Evolutionary conservation across 1,140 invertebrate species (phyloP).

Genomic region (Brachionus koreanus): DNA sequence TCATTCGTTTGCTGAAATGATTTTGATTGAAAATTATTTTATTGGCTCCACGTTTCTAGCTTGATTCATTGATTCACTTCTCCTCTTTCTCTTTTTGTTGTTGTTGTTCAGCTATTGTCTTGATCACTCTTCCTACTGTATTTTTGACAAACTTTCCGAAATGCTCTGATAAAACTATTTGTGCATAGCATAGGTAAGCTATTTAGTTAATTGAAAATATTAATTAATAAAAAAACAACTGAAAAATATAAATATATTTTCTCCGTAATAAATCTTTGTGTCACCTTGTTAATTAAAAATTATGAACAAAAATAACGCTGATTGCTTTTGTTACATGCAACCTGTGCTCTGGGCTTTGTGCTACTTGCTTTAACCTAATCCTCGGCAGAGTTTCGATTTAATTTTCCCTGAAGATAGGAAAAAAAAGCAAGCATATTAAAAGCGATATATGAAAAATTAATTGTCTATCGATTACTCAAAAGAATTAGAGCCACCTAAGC

Average conservation of each 20-base stretch:
- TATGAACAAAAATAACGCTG: not conserved
- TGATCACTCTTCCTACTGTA: no score
- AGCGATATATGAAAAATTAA: not conserved
- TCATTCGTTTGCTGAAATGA: not conserved
- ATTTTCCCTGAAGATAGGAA: not conserved
- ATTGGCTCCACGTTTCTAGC: not conserved
- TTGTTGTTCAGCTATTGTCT: no score
- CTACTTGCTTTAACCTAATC: not conserved
- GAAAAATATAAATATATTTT: not conserved
- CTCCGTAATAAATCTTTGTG: not conserved
- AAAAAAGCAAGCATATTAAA: not conserved
- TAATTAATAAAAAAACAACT: slow-evolving; percentile 1
- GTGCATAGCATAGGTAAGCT: not conserved
- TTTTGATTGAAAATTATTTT: not conserved
- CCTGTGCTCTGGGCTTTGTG: not conserved
- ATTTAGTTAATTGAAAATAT: slow-evolving; percentile 31
- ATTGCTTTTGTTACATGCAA: not conserved
- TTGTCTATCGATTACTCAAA: slow-evolving; percentile 27
- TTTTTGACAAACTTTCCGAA: not conserved
- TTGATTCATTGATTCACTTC: not conserved
- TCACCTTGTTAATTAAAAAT: not conserved
- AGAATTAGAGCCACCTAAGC: not conserved
- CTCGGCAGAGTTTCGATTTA: slow-evolving; percentile 27
- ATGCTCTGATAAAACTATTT: not conserved
- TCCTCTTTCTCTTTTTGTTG: not conserved